phyloP scores from a whole-genome alignment of 2,113 vertebrate genomes.

The Grammomys dolichurus region DNA sequence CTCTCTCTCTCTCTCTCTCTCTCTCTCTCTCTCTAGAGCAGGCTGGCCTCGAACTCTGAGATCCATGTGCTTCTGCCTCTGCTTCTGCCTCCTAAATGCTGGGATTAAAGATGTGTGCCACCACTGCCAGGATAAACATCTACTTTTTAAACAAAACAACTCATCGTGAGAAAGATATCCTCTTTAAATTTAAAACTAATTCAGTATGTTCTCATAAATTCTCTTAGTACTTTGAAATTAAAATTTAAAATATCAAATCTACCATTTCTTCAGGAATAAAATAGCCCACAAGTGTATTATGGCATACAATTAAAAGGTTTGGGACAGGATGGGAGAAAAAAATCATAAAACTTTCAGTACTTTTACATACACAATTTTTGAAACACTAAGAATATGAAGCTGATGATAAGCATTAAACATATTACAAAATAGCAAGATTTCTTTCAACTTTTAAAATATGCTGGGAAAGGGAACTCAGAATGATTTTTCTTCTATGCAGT shows the following conservation, averaged over 20 bases:
- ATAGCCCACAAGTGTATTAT: not conserved
- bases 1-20: not conserved
- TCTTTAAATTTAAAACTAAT: constrained; percentile 53
- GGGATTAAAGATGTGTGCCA: not conserved
- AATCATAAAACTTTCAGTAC: not conserved
- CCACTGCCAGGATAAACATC: constrained; percentile 1
- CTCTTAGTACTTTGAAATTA: constrained; percentile 63
- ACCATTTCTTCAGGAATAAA: constrained; percentile 59
- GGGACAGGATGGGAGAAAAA: not conserved
- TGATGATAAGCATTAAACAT: constrained; percentile 33
- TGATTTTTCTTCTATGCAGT: constrained; percentile 18
- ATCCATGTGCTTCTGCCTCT: not conserved
- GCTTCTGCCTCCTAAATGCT: not conserved
- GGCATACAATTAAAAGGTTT: constrained; percentile 29
- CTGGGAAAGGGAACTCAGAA: not conserved
- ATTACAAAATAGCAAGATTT: constrained; percentile 22
- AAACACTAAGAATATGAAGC: constrained; percentile 33
- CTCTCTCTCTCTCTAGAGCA: not conserved
- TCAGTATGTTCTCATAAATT: constrained; percentile 53
- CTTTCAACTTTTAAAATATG: constrained; percentile 58
- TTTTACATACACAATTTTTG: not conserved
- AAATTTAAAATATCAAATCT: constrained; percentile 45
- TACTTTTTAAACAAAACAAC: constrained; percentile 61
- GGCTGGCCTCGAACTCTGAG: not conserved
- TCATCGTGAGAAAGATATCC: constrained; percentile 52